These are phyloP conservation scores for Phyllotis vaccarum DNA, from an alignment of 2,797 vertebrate species.

Conservation along the genomic window DNA sequence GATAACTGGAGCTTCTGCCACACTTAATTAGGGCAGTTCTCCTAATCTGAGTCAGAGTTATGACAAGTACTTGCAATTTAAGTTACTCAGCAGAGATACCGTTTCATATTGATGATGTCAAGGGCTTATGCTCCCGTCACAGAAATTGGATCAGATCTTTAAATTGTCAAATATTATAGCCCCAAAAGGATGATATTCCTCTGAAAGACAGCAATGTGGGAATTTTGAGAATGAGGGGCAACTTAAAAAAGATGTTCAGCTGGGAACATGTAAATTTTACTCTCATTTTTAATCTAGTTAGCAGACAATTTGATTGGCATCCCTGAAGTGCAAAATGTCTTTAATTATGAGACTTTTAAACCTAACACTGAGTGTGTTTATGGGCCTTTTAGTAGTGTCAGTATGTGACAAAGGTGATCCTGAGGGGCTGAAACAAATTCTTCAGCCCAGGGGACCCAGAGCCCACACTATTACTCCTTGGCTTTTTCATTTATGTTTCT, in stretches of 20 bases:
- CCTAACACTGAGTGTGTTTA: conserved; percentile 52
- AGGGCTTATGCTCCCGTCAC: neutral
- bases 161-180: conserved; percentile 3
- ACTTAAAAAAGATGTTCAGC: neutral
- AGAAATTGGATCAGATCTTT: conserved; percentile 30
- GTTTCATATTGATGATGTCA: conserved; percentile 38
- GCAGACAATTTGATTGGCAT: conserved; percentile 59
- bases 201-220: neutral
- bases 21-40: conserved; percentile 54
- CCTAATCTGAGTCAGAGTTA: conserved; percentile 63
- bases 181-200: conserved; percentile 2
- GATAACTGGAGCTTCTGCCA: neutral
- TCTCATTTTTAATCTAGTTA: neutral
- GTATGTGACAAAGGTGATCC: conserved; percentile 41
- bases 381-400: conserved; percentile 19
- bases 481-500: conserved; percentile 65
- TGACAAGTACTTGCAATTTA: conserved; percentile 63
- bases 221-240: conserved; percentile 35
- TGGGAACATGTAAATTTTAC: neutral
- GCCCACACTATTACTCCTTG: conserved; percentile 23
- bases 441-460: neutral
- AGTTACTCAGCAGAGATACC: conserved; percentile 30
- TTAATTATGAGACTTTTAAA: conserved; percentile 61
- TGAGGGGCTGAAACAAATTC: neutral
- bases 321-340: conserved; percentile 19